phyloP scores from a whole-genome alignment of 2,888 invertebrate species.

The Coelinius sp. region DNA sequence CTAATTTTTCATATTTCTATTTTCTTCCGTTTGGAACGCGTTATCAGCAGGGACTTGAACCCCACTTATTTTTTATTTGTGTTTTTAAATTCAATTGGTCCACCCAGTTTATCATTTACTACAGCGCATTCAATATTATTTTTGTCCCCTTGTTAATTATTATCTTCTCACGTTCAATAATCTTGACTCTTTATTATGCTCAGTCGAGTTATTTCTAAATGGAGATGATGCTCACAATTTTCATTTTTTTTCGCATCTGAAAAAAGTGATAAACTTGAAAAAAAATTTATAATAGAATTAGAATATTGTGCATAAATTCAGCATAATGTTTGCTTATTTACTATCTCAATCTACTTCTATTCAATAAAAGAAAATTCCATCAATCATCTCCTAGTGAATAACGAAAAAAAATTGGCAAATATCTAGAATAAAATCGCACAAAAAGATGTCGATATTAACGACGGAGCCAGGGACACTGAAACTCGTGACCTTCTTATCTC shows the following conservation, averaged over 20 bases:
- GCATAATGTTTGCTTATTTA: too few species aligned
- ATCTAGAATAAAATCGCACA: background rate
- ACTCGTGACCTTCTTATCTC: background rate
- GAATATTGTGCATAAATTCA: too few species aligned
- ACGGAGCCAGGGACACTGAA: background rate
- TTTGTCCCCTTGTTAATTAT: background rate
- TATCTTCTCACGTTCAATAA: background rate
- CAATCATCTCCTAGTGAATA: background rate
- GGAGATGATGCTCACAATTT: conserved; percentile 17
- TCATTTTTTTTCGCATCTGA: background rate
- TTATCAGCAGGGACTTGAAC: background rate
- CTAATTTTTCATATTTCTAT: background rate
- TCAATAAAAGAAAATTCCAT: conserved; percentile 10
- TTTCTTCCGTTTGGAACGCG: background rate
- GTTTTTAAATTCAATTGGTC: background rate
- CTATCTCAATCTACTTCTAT: background rate
- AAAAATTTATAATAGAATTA: too few species aligned
- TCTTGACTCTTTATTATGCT: background rate
- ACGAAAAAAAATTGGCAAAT: background rate
- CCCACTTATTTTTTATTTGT: background rate
- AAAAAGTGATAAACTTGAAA: too few species aligned
- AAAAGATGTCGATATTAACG: background rate
- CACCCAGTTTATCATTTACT: background rate
- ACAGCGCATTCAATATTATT: background rate
- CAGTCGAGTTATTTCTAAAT: background rate